phyloP scores from a whole-genome alignment of 2,888 invertebrate species.

The Lepidochitona cinerea region DNA sequence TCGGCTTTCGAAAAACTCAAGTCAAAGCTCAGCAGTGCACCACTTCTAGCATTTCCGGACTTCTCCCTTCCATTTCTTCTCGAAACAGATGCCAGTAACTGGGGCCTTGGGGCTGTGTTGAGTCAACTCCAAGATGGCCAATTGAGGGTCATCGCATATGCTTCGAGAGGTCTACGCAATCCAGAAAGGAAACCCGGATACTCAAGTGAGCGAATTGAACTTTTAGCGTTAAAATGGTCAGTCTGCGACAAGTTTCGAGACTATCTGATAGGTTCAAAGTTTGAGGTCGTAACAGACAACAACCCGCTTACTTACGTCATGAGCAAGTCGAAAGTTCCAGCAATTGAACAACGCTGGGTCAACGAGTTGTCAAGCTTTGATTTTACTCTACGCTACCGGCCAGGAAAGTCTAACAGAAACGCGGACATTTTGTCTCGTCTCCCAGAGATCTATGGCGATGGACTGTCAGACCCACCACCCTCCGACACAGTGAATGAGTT shows the following conservation, averaged over 20 bases:
- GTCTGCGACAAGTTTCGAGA: slow-evolving; percentile 26
- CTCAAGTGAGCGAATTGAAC: slow-evolving; percentile 30
- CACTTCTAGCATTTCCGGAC: slow-evolving; percentile 27
- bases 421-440: slow-evolving; percentile 24
- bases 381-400: slow-evolving; percentile 14
- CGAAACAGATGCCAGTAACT: slow-evolving; percentile 18
- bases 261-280: slow-evolving; percentile 20
- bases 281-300: slow-evolving; percentile 21
- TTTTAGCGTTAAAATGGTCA: slow-evolving; percentile 34
- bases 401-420: slow-evolving; percentile 17
- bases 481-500: too few species aligned
- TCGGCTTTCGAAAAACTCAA: slow-evolving; percentile 25
- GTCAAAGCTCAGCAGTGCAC: slow-evolving; percentile 19
- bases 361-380: slow-evolving; percentile 20
- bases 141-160: slow-evolving; percentile 28
- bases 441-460: too few species aligned
- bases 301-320: slow-evolving; percentile 16
- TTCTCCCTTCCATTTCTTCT: slow-evolving; percentile 15
- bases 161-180: slow-evolving; percentile 15
- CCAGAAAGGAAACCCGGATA: slow-evolving; percentile 18
- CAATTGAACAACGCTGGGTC: slow-evolving; percentile 29
- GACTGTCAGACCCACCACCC: too few species aligned
- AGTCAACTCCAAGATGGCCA: slow-evolving; percentile 20
- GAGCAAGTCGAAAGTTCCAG: slow-evolving; percentile 18
- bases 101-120: slow-evolving; percentile 26